Evolutionary conservation across 2,888 invertebrate species (phyloP).

Genomic region (Noctua fimbriata): DNA sequence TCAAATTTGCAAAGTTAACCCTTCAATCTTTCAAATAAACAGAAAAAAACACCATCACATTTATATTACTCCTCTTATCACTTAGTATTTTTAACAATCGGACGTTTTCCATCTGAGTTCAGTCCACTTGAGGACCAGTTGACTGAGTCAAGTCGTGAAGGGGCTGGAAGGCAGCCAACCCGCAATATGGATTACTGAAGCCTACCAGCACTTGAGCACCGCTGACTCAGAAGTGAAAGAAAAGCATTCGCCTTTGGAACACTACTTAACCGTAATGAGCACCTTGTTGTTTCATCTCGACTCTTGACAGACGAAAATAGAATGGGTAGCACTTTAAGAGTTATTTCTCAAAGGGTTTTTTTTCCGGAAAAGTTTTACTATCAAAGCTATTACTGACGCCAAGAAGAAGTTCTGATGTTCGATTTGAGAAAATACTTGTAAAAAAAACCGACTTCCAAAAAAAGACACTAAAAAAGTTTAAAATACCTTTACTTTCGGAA

Average conservation of each 20-base stretch:
- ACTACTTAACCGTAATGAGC: conserved; percentile 32
- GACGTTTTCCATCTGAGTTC: not conserved
- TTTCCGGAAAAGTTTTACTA: not conserved
- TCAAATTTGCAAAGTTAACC: not conserved
- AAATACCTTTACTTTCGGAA: too few species aligned
- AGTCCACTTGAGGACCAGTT: conserved; percentile 16
- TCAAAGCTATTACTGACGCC: not conserved
- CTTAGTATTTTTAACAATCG: conserved; percentile 1
- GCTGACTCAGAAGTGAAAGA: conserved; percentile 29
- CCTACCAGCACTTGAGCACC: conserved; percentile 12
- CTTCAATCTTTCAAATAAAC: not conserved
- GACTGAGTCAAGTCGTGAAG: conserved; percentile 29
- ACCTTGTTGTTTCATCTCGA: conserved; percentile 17
- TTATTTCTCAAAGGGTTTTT: not conserved
- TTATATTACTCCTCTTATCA: too few species aligned
- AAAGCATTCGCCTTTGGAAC: conserved; percentile 8
- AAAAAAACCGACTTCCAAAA: not conserved
- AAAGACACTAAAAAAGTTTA: too few species aligned
- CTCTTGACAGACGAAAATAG: not conserved
- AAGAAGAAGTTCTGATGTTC: not conserved
- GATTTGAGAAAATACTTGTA: not conserved
- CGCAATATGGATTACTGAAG: conserved; percentile 37
- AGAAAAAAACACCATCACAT: not conserved
- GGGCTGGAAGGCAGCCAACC: conserved; percentile 43
- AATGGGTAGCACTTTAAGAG: not conserved